Base-by-base conservation (phyloP, 2,113 vertebrate species). In the Otocyon megalotis region DNA sequence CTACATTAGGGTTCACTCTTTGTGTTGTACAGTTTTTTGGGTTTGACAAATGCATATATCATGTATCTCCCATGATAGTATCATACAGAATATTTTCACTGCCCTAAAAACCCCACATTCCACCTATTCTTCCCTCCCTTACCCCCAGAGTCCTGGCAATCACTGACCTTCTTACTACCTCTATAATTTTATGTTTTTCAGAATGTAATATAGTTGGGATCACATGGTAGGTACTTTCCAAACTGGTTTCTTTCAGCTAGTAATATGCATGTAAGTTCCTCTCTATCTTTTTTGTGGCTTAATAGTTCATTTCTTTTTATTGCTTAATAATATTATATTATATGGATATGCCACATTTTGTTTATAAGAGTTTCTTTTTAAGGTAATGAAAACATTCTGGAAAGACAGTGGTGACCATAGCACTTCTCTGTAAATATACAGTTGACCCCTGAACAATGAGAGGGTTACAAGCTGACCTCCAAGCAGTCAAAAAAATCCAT, bases 1-100 rank as follows among this genome's bases (percentile, higher is more conserved):
- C 88, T 76, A 96, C 84, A 72, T 88, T 48, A 72, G 12, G 76
- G 54, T 63, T 95, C 65, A 50, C 43, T 76, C 72, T 60, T 50
- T 87, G 85, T 35, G 30, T 32, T 71, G 35, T 12, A 48, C 5
- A 43, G 30, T 69, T 82, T 63, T 72, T 8, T 72, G 43, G 17
- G n/a, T 88, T 71, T 88, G 85, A 82, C 65, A 94, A 72, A 85
- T 43, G 48, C 26, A 86, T 48, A 0, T 65, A 35, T 54, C 58
- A 24, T 54, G n/a, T 54, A 65, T 63, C 43, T 54, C 19, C 71
- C 19, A 76, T 5, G 32, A 16, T 5, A 32, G 85, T 43, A 63
- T 24, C 65, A 62, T 17, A 81, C 53, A 82, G 37, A 82, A 6
- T 60, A 81, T 50, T 62, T 81, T 71, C 37, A 30, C 54, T 72